A percentile compares a stretch with the other conserved stretches of the same genome.
phyloP scores from a whole-genome alignment of 2,797 vertebrate genomes.

The Alfaro cultratus region DNA sequence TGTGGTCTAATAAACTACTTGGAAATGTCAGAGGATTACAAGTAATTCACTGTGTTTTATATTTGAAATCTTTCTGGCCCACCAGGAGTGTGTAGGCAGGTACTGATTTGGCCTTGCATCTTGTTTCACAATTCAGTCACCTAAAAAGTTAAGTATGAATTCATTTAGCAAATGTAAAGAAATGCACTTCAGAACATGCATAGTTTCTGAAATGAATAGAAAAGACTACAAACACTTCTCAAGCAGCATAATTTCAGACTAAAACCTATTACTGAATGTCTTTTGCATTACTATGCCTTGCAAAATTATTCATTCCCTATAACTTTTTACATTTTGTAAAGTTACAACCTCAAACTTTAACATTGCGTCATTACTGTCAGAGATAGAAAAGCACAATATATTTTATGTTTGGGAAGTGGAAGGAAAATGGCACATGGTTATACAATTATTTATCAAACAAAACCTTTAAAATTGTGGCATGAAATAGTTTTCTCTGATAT shows the following conservation, averaged over 20 bases:
- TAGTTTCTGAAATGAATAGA: neutral
- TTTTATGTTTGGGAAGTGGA: neutral
- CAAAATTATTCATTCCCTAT: neutral
- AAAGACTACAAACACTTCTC: neutral
- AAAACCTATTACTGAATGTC: neutral
- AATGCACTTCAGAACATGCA: neutral
- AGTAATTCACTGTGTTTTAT: slow-evolving; percentile 29
- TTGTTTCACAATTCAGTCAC: neutral
- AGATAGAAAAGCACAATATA: neutral
- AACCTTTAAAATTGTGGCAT: neutral
- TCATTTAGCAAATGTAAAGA: neutral
- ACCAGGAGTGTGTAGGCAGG: neutral
- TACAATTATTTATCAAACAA: neutral
- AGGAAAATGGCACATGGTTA: neutral
- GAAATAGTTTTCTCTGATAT: neutral
- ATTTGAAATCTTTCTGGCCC: slow-evolving; percentile 35
- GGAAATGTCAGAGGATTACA: slow-evolving; percentile 18
- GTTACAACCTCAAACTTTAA: neutral
- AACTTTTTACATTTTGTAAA: neutral
- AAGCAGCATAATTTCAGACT: neutral
- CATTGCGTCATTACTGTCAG: neutral
- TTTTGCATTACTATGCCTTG: neutral
- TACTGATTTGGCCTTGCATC: neutral
- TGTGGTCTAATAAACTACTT: slow-evolving; percentile 25
- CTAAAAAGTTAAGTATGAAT: slow-evolving; percentile 2